A percentile compares a stretch with the other conserved stretches of the same genome.
These are phyloP conservation scores for Ficedula albicollis DNA, from an alignment of 2,797 vertebrate species.

Conservation along the genomic window DNA sequence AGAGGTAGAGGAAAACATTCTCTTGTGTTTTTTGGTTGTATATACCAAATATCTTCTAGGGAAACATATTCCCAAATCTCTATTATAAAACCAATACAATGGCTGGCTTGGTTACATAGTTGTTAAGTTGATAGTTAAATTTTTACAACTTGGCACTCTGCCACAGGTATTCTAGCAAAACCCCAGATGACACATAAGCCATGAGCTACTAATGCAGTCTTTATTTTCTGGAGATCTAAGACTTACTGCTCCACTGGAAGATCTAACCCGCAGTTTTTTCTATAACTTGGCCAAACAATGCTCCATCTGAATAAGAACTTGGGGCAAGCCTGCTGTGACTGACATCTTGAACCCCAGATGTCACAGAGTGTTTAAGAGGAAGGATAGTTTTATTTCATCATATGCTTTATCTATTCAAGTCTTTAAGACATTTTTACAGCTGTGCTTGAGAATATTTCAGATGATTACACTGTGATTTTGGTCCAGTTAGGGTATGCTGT, in stretches of 20 bases:
- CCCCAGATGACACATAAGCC: not conserved
- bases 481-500: not conserved
- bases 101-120: not conserved
- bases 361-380: not conserved
- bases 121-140: slow-evolving; percentile 4
- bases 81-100: slow-evolving; percentile 1
- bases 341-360: not conserved
- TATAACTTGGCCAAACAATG: not conserved
- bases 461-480: not conserved
- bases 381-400: not conserved
- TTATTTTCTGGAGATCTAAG: not conserved
- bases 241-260: not conserved
- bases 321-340: not conserved
- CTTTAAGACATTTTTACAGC: not conserved
- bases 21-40: not conserved
- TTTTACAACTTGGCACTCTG: not conserved
- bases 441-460: not conserved
- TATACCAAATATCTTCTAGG: not conserved
- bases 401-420: not conserved
- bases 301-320: not conserved
- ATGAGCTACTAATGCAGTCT: not conserved
- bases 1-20: not conserved
- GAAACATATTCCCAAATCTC: not conserved
- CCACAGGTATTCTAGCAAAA: not conserved
- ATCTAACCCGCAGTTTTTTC: not conserved